Evolutionary conservation across 2,888 invertebrate genomes (phyloP).

Genomic region (Prosapia bicincta): DNA sequence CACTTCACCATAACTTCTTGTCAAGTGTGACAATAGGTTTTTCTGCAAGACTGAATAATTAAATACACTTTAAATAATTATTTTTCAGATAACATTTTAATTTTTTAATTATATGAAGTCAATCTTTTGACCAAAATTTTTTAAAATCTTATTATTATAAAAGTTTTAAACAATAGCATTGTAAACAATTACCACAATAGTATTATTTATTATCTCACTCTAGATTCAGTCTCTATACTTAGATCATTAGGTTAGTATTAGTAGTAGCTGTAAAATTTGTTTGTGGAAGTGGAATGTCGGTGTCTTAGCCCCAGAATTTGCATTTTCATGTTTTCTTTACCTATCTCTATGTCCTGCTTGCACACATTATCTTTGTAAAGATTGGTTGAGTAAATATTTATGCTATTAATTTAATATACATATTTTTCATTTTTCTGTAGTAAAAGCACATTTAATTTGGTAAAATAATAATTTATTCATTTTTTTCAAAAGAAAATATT

Average conservation of each 20-base stretch:
- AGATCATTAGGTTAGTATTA: neutral
- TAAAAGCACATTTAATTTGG: too few species aligned
- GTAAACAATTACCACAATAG: neutral
- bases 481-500: too few species aligned
- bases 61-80: too few species aligned
- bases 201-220: neutral
- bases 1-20: too few species aligned
- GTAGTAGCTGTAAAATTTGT: conserved; percentile 7
- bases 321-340: neutral
- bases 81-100: too few species aligned
- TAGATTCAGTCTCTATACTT: neutral
- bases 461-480: too few species aligned
- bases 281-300: conserved; percentile 19
- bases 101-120: too few species aligned
- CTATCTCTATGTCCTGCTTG: conserved; percentile 8
- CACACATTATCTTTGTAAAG: neutral
- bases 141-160: neutral
- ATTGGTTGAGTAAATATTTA: neutral
- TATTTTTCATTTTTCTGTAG: too few species aligned
- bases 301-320: conserved; percentile 7
- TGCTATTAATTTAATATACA: too few species aligned
- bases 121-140: neutral
- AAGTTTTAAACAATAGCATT: neutral
- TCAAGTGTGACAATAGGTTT: too few species aligned
- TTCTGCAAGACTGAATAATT: too few species aligned